Evolutionary conservation across 2,888 invertebrate species (phyloP).

Genomic region (Anoplius nigerrimus): DNA sequence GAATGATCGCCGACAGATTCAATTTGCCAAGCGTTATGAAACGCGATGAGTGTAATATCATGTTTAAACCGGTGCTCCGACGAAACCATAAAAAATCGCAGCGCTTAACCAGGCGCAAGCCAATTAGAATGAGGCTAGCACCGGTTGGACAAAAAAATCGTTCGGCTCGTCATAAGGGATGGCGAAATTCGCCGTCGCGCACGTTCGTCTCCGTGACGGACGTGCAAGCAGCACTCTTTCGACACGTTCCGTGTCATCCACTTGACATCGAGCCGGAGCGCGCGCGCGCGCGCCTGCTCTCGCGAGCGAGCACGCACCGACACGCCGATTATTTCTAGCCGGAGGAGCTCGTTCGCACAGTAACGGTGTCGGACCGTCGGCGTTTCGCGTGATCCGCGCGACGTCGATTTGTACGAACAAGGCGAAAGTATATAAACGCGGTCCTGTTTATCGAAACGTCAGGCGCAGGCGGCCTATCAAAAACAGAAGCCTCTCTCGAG

Average conservation of each 20-base stretch:
- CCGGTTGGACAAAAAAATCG: background rate
- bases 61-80: no score
- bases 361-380: background rate
- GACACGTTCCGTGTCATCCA: background rate
- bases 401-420: slow-evolving; percentile 27
- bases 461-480: slow-evolving; percentile 65
- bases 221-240: no score
- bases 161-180: background rate
- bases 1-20: no score
- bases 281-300: background rate
- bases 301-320: slow-evolving; percentile 1
- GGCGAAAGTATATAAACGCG: slow-evolving; percentile 54
- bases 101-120: no score
- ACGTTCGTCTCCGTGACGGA: no score
- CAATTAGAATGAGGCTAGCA: no score
- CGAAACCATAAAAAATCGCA: no score
- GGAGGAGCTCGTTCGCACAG: background rate
- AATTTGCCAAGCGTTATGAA: no score
- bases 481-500: slow-evolving; percentile 50
- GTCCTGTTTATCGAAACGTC: slow-evolving; percentile 70
- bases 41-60: no score
- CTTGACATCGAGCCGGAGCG: background rate
- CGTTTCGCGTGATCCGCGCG: slow-evolving; percentile 45
- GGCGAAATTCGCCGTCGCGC: background rate
- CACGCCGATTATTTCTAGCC: background rate